These are phyloP conservation scores for Dendronephthya gigantea DNA, from an alignment of 64 coral and sea anemone genomes.

Conservation along the genomic window DNA sequence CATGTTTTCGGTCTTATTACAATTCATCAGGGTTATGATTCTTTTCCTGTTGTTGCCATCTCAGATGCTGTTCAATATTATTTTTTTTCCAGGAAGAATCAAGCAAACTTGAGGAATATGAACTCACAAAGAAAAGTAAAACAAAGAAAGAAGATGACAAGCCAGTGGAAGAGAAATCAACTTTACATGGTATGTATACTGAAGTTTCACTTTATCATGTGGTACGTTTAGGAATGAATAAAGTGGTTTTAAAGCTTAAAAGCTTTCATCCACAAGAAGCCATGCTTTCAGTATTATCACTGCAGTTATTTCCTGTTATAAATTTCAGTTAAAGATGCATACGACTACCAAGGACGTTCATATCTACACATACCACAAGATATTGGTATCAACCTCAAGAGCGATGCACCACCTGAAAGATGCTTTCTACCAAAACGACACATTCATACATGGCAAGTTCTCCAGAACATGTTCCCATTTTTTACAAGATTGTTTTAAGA, in stretches of 20 bases:
- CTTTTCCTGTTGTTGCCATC: too few relatives aligned
- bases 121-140: constrained; percentile 87
- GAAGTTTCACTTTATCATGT: too few relatives aligned
- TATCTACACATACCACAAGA: constrained; percentile 94
- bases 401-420: constrained; percentile 72
- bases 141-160: constrained; percentile 93
- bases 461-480: too few relatives aligned
- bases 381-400: constrained; percentile 81
- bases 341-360: constrained; percentile 84
- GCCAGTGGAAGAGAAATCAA: constrained; percentile 81
- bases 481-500: too few relatives aligned
- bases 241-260: too few relatives aligned
- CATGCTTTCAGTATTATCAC: background rate
- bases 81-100: constrained; percentile 63
- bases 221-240: too few relatives aligned
- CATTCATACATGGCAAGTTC: constrained; percentile 83
- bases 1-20: too few relatives aligned
- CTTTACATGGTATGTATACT: constrained; percentile 87
- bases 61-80: background rate
- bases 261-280: too few relatives aligned
- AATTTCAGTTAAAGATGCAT: constrained; percentile 76
- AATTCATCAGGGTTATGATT: too few relatives aligned
- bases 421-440: constrained; percentile 90
- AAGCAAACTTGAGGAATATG: constrained; percentile 89
- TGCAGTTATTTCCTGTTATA: background rate